Evolutionary conservation across 1,140 invertebrate species (phyloP).

Genomic region (Diorhabda carinulata): DNA sequence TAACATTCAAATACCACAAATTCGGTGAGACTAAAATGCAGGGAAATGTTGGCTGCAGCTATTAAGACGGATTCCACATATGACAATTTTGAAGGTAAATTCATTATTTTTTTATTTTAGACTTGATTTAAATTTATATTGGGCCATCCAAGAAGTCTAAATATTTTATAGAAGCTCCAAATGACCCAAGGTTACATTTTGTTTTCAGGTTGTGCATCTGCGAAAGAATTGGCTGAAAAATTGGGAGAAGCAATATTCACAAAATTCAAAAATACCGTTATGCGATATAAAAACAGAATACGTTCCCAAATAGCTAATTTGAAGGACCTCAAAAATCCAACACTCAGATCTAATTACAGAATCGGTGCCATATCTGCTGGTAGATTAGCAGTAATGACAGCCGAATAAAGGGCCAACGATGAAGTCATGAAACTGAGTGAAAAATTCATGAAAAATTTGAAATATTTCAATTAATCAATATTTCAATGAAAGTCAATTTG

Average conservation of each 20-base stretch:
- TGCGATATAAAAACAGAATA: slow-evolving; percentile 94
- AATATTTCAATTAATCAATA: too few species aligned
- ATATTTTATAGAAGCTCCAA: too few species aligned
- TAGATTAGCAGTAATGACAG: slow-evolving; percentile 90
- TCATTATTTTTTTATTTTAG: neutral
- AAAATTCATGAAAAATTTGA: slow-evolving; percentile 86
- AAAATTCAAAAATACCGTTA: slow-evolving; percentile 94
- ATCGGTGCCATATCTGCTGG: slow-evolving; percentile 81
- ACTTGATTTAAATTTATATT: neutral
- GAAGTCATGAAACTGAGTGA: slow-evolving; percentile 94
- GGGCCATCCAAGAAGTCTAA: neutral
- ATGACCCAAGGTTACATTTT: neutral
- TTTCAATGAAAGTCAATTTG: too few species aligned
- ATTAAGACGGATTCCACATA: slow-evolving; percentile 64
- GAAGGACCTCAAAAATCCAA: slow-evolving; percentile 94
- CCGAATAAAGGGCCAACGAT: slow-evolving; percentile 99
- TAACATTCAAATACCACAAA: slow-evolving; percentile 72
- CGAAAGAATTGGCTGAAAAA: slow-evolving; percentile 81
- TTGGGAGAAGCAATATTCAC: slow-evolving; percentile 84
- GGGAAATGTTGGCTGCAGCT: slow-evolving; percentile 80
- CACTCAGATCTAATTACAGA: slow-evolving; percentile 88
- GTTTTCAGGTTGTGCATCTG: slow-evolving; percentile 61
- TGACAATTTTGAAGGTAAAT: slow-evolving; percentile 55
- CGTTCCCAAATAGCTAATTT: slow-evolving; percentile 93
- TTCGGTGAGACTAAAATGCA: slow-evolving; percentile 87